Evolutionary conservation across 2,888 invertebrate genomes (phyloP), one percentile per base, ranked within the genome.

Genomic region (Dynastes tityus): DNA sequence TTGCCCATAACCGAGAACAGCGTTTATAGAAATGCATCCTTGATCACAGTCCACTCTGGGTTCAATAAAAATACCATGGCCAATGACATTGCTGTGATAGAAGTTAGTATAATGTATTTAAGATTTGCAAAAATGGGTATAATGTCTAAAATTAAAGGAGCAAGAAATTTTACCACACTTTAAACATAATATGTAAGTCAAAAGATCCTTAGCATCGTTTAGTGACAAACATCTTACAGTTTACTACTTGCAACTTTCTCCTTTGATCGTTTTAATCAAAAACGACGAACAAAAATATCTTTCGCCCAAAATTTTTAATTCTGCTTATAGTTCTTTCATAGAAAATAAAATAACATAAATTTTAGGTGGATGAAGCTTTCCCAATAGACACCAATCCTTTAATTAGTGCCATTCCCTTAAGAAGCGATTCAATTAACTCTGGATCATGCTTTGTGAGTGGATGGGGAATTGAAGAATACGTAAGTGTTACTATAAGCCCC

Each of bases 41-140:
- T 80, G 40, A 81, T 84, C 58, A 78, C 79, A 5, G 55, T 83
- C 13, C 85, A 85, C 80, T 82, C 83, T 27, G 55, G 81, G 5
- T 85, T 81, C 70, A 78, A 82, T 70, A 79, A 79, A 64, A 74
- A 76, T 6, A 77, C 74, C 2, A 81, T 83, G 79, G 79, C 75
- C 3, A 83, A 86, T 71, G 86, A 86, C 78, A 78, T 85, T 49
- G 85, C 85, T 2, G 78, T 86, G 8, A 79, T 85, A 51, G 80
- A 83, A 71, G 85, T 85, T 77, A 55, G 75, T 78, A 67, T 61
- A 49, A 65, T 53, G 22, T 45, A 49, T 37, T 27, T 37, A 3
- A 6, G 22, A 22, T 22, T 37, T 37, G 6, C 37, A 6, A 3
- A 37, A 37, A 37, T 6, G 6, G 22, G 22, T 22, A 22, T 22